phyloP scores from a whole-genome alignment of 1,140 invertebrate species.

The Mamestra configurata region DNA sequence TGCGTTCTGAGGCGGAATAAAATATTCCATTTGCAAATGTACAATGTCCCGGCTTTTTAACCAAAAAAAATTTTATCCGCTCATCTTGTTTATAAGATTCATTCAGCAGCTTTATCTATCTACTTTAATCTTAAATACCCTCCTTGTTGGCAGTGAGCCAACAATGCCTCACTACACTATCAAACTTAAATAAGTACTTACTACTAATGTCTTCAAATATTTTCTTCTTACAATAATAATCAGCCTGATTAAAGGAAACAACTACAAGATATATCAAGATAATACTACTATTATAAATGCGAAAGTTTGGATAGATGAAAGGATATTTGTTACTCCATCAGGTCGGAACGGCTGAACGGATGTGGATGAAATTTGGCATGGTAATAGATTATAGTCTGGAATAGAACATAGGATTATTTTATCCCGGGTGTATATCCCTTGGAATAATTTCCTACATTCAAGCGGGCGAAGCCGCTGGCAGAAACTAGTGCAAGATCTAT shows the following conservation, averaged over 20 bases:
- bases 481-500: no score
- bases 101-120: neutral
- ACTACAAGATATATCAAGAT: neutral
- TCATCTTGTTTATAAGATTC: neutral
- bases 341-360: no score
- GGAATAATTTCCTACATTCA: no score
- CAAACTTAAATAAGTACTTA: neutral
- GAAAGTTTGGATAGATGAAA: no score
- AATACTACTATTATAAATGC: no score
- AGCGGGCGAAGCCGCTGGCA: no score
- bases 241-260: neutral
- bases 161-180: conserved; percentile 1
- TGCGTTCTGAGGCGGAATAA: no score
- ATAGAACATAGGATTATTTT: no score
- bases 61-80: neutral
- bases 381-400: no score
- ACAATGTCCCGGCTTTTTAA: neutral
- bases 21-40: neutral
- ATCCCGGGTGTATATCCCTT: no score
- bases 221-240: neutral
- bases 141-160: neutral
- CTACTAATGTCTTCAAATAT: neutral
- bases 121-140: conserved; percentile 10
- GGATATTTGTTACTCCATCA: no score
- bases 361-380: no score